Evolutionary conservation across 2,888 invertebrate genomes (phyloP), one percentile per base, ranked within the genome.

Genomic region (Mactromeris polynyma): DNA sequence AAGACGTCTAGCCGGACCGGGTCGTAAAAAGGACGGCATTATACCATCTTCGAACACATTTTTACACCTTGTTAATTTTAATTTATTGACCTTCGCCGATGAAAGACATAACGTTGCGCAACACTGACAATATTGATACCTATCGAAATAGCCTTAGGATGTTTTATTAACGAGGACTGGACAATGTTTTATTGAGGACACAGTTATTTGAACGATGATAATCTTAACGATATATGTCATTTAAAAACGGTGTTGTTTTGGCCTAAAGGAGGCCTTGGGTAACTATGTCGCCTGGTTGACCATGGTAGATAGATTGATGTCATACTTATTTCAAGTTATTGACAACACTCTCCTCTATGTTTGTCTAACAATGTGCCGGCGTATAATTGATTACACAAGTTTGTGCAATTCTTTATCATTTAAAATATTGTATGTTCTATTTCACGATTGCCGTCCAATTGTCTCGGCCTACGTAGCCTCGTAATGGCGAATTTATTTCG

Each of bases 51-150:
- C 31, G 51, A 84, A n/a, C 26, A 38, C n/a, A 42, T 21, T 36
- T 86, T 86, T 54, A 77, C 82, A 82, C 86, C 86, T 86, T 82
- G 86, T 86, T 78, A 31, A 82, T 77, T 82, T 86, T 82, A 86
- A 82, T 86, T 86, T 82, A 86, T 82, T 82, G 82, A 77, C 58
- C 2, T 82, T 69, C 54, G 26, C 51, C 31, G 73, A 86, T 86
- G n/a, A 54, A 21, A 46, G 38, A 86, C 42, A 69, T 54, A 78
- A 86, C 11, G n/a, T 86, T 82, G 36, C 38, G 73, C 17, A 86
- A 81, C 11, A 26, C 26, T 64, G 81, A 58, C 54, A 54, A 54
- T 54, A 40, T 51, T 81, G 80, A 85, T 85, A 80, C 31, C 19
- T 38, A 85, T 42, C 80, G 78, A 80, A 85, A 42, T 80, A 40